Evolutionary conservation across 1,140 invertebrate species (phyloP), one percentile per base, ranked within the genome.

Genomic region (Alviniconcha marisindica): DNA sequence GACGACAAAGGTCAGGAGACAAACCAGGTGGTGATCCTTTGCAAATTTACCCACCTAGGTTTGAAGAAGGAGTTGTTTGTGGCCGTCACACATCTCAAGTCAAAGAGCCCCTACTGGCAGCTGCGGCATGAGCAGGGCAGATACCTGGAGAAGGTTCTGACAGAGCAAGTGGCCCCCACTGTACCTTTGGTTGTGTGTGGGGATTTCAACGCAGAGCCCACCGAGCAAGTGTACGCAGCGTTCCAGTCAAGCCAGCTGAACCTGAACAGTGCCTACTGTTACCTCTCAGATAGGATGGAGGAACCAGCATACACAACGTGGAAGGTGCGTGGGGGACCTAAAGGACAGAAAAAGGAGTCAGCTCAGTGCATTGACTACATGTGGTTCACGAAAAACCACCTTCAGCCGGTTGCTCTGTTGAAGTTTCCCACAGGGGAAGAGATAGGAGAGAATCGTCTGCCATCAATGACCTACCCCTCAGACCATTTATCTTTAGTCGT

Each of bases 341-440:
- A 48, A 0, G 86, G 84, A 14, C 74, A 82, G 42, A 71, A 69
- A 1, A 76, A 95, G 81, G 95, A 95, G 2, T 96, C 96, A 91
- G 93, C 94, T 81, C 95, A 96, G 86, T 96, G 96, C 1, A 95
- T 97, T 71, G 96, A 97, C 92, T 97, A 97, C 91, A 95, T 97
- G 1, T 97, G 96, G 93, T 96, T 95, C 89, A 95, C 94, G 1
- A 93, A 93, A 83, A 91, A 94, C 56, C 90, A 93, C 44, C 93
- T 96, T 1, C 92, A 94, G 51, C 94, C 96, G 1, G 94, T 95
- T 38, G 94, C 94, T 21, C 92, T 96, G 3, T 89, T 96, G 21
- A 92, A 95, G 36, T 94, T 96, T 81, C 96, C 96, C 10, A 94
- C 93, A 0, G 95, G 93, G 51, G 94, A 95, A 18, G 94, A 96